Evolutionary conservation across 2,888 invertebrate genomes (phyloP), one percentile per base, ranked within the genome.

Genomic region (Cheiracanthium punctorium): DNA sequence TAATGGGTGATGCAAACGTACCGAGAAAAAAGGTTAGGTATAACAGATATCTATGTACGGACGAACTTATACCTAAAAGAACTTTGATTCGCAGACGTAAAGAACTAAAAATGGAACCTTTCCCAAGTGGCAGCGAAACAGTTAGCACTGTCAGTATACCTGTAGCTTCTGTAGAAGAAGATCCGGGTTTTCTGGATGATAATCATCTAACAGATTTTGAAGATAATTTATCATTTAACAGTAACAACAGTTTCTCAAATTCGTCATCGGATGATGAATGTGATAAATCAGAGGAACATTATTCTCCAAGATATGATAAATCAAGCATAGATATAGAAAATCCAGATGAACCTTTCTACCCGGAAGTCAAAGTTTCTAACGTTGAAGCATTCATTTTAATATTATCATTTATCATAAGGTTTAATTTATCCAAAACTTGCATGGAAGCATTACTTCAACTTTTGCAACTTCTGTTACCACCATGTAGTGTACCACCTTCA

Each of bases 391-490:
- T 69, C 29, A 30, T 69, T 14, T 32, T 20, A 7, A 17, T 28
- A 7, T 33, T 69, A 29, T 24, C 69, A 29, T 69, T 69, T 30
- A 69, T 69, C 28, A 10, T 69, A 4, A 24, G 69, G n/a, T 69
- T 69, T 69, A 69, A 69, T 30, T 69, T 69, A 69, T n/a, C 29
- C 14, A 4, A 69, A 69, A 69, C 69, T 30, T 24, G 29, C 12
- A 30, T 33, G 2, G 7, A 69, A n/a, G 32, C n/a, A 17, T 30
- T 69, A 30, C 30, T 69, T 8, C 28, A 69, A 28, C 28, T 69
- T 17, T 28, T 69, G 14, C 30, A 69, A 17, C 28, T 69, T 20
- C 28, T 69, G 28, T 28, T 69, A 29, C 69, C 69, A 29, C 69
- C 30, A 32, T 29, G 28, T 17, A 28, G 28, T 69, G 17, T 69